phyloP scores from a whole-genome alignment of 2,888 invertebrate genomes.

The Eulithis testata region DNA sequence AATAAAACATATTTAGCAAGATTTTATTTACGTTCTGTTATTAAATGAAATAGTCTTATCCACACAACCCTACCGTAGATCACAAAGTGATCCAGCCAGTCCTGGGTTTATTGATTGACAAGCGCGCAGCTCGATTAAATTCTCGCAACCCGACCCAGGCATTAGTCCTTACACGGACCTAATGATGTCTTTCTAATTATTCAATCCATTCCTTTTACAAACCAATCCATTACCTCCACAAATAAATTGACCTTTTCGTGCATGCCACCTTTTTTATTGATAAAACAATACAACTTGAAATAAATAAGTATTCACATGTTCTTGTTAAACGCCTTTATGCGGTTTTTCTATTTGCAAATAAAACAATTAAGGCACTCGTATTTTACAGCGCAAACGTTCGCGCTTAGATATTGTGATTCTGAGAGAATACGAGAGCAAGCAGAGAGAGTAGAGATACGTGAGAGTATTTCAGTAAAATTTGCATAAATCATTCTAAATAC shows the following conservation, averaged over 20 bases:
- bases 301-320: too few relatives aligned
- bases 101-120: constrained; percentile 80
- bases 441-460: too few relatives aligned
- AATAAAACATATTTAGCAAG: too few relatives aligned
- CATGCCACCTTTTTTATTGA: constrained; percentile 7
- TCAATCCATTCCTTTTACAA: constrained; percentile 26
- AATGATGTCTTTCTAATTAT: constrained; percentile 40
- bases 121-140: constrained; percentile 77
- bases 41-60: constrained; percentile 47
- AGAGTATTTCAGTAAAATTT: too few relatives aligned
- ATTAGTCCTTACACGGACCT: constrained; percentile 68
- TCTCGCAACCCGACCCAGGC: constrained; percentile 69
- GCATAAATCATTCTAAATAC: too few relatives aligned
- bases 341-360: too few relatives aligned
- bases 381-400: too few relatives aligned
- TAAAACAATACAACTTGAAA: too few relatives aligned
- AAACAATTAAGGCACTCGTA: too few relatives aligned
- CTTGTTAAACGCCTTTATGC: too few relatives aligned
- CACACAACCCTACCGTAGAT: constrained; percentile 51
- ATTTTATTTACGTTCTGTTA: neutral
- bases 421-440: too few relatives aligned
- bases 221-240: constrained; percentile 26
- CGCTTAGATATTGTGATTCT: too few relatives aligned
- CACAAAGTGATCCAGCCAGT: constrained; percentile 64
- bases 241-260: constrained; percentile 26